A percentile compares a stretch with the other conserved stretches of the same genome.
Conservation (phyloP, 2,113 vertebrate genomes). For the Gymnarchus niloticus region DNA sequence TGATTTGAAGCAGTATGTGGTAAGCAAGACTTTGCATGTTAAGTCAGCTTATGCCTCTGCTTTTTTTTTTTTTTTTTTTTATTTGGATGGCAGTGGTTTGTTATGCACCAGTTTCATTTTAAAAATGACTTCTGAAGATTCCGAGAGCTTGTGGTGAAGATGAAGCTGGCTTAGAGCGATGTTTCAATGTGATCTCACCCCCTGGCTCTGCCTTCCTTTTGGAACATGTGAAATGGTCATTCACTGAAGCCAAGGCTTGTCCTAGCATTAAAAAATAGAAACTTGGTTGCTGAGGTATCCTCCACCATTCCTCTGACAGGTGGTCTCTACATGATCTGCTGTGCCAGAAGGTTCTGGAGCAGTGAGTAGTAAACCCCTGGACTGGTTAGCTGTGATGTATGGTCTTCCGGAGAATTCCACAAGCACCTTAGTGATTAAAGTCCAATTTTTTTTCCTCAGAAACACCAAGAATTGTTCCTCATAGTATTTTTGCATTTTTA, state of each 20-base stretch:
- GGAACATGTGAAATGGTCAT: background rate
- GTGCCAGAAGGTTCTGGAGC: background rate
- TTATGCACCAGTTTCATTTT: background rate
- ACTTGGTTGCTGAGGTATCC: background rate
- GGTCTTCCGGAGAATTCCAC: too few relatives aligned
- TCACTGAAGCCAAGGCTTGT: background rate
- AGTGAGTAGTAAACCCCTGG: background rate
- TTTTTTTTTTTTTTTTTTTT: background rate
- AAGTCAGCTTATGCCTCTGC: background rate
- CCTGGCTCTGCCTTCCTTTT: background rate
- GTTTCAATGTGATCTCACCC: background rate
- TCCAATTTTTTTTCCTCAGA: too few relatives aligned
- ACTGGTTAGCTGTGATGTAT: background rate
- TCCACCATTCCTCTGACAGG: background rate
- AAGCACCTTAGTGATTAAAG: too few relatives aligned
- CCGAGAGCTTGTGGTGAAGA: background rate
- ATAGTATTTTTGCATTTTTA: background rate
- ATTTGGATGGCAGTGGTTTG: background rate
- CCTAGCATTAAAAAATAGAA: background rate
- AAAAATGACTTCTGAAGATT: slow-evolving; percentile 3
- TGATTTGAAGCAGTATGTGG: background rate
- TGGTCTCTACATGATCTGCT: background rate
- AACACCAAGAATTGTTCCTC: too few relatives aligned
- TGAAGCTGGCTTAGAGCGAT: background rate
- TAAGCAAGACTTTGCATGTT: background rate